Percentiles rank a stretch among this genome's conserved stretches.
These are phyloP conservation scores for Uloborus plumipes DNA, from an alignment of 2,888 invertebrate genomes.

Conservation along the genomic window DNA sequence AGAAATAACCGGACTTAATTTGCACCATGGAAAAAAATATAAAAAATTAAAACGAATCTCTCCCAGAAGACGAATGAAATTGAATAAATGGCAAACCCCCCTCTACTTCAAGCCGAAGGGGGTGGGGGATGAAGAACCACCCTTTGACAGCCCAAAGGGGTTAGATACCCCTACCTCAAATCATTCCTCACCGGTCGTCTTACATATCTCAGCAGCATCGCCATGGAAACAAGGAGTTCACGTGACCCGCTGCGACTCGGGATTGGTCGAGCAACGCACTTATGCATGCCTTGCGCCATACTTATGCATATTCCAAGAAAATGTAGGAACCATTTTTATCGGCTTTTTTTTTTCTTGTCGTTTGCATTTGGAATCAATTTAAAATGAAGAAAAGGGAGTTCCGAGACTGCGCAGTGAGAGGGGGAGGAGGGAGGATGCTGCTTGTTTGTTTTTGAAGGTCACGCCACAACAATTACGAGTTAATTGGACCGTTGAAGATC, in stretches of 20 bases:
- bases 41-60: too few species aligned
- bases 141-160: constrained; percentile 20
- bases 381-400: constrained; percentile 17
- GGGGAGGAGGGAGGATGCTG: constrained; percentile 27
- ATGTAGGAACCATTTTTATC: constrained; percentile 2
- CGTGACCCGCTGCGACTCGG: constrained; percentile 13
- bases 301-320: constrained; percentile 60
- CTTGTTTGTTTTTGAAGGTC: background rate
- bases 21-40: too few species aligned
- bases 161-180: constrained; percentile 38
- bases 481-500: too few species aligned
- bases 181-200: constrained; percentile 56
- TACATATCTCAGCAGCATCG: constrained; percentile 50
- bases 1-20: too few species aligned
- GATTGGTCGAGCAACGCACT: constrained; percentile 49
- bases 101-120: too few species aligned
- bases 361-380: constrained; percentile 19
- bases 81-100: too few species aligned
- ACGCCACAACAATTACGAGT: too few species aligned
- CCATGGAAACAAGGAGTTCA: constrained; percentile 33
- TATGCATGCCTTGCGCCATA: constrained; percentile 51
- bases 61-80: too few species aligned
- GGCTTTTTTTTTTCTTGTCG: too few species aligned
- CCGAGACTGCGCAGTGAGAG: constrained; percentile 28
- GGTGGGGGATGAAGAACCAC: too few species aligned